Conservation (phyloP, 2,888 invertebrate species). For the Hydropsyche betteni region DNA sequence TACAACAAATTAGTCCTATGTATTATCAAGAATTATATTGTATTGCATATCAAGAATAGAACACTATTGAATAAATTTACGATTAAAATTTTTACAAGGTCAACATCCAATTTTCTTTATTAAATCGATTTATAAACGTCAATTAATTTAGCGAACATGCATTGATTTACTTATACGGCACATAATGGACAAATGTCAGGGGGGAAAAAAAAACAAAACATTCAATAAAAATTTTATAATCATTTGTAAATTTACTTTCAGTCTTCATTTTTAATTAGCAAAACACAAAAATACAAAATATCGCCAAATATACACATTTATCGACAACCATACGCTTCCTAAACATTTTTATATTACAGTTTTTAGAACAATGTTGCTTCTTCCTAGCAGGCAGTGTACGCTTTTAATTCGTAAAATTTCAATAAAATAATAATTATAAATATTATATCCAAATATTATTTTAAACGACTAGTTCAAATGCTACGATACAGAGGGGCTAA, state of each 20-base stretch:
- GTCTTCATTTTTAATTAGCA: constrained; percentile 64
- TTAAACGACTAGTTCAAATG: constrained; percentile 55
- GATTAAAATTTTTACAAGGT: constrained; percentile 50
- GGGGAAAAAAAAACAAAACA: constrained; percentile 47
- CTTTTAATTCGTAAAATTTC: constrained; percentile 56
- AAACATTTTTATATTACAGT: constrained; percentile 47
- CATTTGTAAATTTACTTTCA: constrained; percentile 60
- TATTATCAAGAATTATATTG: constrained; percentile 31
- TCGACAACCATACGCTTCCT: constrained; percentile 46
- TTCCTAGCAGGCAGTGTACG: constrained; percentile 57
- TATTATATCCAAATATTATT: constrained; percentile 58
- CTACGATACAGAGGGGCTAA: constrained; percentile 43
- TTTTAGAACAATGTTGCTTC: constrained; percentile 47
- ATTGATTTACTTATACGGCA: constrained; percentile 49
- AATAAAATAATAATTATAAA: constrained; percentile 58
- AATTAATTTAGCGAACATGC: constrained; percentile 49
- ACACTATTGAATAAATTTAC: constrained; percentile 49
- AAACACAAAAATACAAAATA: constrained; percentile 57
- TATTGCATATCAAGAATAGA: constrained; percentile 50
- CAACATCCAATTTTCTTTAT: constrained; percentile 48
- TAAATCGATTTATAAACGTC: constrained; percentile 49
- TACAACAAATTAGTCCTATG: constrained; percentile 42
- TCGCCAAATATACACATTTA: constrained; percentile 51
- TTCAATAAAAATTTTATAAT: constrained; percentile 49
- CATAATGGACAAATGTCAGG: constrained; percentile 46